Conservation (phyloP, 2,797 vertebrate species). For the Enteromius argenteus region DNA sequence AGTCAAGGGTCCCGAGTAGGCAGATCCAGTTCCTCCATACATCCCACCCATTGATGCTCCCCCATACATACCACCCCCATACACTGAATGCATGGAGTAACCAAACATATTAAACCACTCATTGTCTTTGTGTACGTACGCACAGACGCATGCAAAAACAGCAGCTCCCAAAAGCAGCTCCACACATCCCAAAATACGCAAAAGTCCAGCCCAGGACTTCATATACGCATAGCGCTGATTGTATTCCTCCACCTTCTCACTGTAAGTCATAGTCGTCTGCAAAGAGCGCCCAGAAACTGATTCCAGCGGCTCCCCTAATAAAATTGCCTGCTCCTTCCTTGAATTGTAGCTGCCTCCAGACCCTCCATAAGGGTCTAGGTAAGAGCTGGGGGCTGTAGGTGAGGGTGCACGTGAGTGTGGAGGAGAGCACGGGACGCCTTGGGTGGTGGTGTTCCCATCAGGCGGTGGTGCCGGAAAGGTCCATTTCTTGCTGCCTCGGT, state of each 20-base stretch:
- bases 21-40: constrained; percentile 68
- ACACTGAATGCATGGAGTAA: constrained; percentile 76
- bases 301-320: constrained; percentile 77
- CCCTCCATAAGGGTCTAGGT: constrained; percentile 75
- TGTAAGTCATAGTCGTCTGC: constrained; percentile 77
- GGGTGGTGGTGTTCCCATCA: constrained; percentile 64
- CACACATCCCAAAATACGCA: constrained; percentile 81
- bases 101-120: constrained; percentile 91
- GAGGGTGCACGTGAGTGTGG: constrained; percentile 81
- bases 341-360: constrained; percentile 78
- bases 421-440: constrained; percentile 82
- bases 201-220: constrained; percentile 89
- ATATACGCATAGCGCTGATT: constrained; percentile 83
- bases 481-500: constrained; percentile 73
- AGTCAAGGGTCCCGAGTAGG: constrained; percentile 90
- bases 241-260: constrained; percentile 81
- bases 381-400: constrained; percentile 76
- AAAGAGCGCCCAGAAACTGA: constrained; percentile 77
- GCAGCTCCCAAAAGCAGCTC: constrained; percentile 86
- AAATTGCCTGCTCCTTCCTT: constrained; percentile 79
- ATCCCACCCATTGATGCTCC: constrained; percentile 62
- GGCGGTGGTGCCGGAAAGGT: constrained; percentile 61
- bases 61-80: constrained; percentile 75
- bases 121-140: constrained; percentile 89
- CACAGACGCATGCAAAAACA: constrained; percentile 88